These are phyloP conservation scores for Argyresthia albistria DNA, from an alignment of 2,888 invertebrate genomes.

Conservation along the genomic window DNA sequence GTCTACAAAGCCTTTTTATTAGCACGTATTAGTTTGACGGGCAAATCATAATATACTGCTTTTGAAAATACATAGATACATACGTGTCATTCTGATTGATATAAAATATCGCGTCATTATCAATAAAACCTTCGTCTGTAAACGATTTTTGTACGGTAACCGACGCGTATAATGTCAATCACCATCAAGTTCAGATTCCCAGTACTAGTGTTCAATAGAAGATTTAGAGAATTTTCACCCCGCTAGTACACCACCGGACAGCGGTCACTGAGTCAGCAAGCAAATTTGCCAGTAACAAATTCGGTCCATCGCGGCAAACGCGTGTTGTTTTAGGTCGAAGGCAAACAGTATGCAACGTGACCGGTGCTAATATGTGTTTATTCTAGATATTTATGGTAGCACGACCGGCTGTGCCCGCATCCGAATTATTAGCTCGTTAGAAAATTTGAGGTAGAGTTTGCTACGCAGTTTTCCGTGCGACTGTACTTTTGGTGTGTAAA, in stretches of 20 bases:
- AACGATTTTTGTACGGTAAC: too few species aligned
- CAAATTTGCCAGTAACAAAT: slow-evolving; percentile 56
- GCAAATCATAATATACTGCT: too few species aligned
- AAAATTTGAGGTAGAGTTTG: slow-evolving; percentile 26
- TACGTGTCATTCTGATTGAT: too few species aligned
- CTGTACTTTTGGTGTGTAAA: background rate
- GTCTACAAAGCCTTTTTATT: background rate
- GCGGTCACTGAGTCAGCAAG: slow-evolving; percentile 56
- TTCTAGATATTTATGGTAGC: slow-evolving; percentile 61
- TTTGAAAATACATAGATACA: too few species aligned
- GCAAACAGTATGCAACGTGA: slow-evolving; percentile 64
- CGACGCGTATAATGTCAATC: too few species aligned
- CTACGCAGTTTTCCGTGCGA: background rate
- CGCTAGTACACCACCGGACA: slow-evolving; percentile 25
- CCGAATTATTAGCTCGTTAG: slow-evolving; percentile 68
- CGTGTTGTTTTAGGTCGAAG: slow-evolving; percentile 67
- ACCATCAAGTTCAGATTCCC: too few species aligned
- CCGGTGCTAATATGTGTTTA: slow-evolving; percentile 67
- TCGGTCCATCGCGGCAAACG: slow-evolving; percentile 58
- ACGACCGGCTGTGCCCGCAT: slow-evolving; percentile 42
- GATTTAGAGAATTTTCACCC: slow-evolving; percentile 11
- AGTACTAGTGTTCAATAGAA: background rate
- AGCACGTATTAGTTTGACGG: too few species aligned
- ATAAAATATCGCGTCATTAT: too few species aligned
- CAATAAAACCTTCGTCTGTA: too few species aligned